Evolutionary conservation across 2,888 invertebrate genomes (phyloP), one percentile per base, ranked within the genome.

Genomic region (Timema cristinae): DNA sequence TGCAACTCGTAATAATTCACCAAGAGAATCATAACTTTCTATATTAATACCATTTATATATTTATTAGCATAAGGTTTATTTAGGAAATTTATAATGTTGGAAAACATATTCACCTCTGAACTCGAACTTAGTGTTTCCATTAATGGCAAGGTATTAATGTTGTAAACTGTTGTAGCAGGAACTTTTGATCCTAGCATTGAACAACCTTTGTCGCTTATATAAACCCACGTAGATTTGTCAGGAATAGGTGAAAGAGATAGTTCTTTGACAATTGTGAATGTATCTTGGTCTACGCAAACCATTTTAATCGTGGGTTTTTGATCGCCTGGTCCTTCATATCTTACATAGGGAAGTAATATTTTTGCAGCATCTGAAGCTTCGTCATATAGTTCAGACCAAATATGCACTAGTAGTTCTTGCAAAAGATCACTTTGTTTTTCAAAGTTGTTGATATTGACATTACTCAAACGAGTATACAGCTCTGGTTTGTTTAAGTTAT

Each of bases 391-490:
- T 59, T 68, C 47, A 48, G 69, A 10, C 72, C 69, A 72, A 10
- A 72, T 9, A 49, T 51, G 50, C 9, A 68, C 69, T 13, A 72
- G 16, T 50, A 72, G n/a, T 47, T 47, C 69, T 48, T 72, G 72
- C 10, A 72, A 13, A 9, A 72, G 56, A 48, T 69, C 66, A 13
- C 66, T 59, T 69, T 69, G 69, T 47, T 66, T 66, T 48, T 16
- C 59, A 47, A 56, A 72, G 10, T 63, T 52, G 32, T 61, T 50
- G 8, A 50, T 49, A 47, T 72, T 50, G 47, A 72, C 56, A 9
- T 16, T 16, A 13, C 50, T 13, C 8, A 72, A 48, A 9, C 59
- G 50, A 32, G n/a, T 56, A 6, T 52, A 48, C 10, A 68, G 49
- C 49, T 69, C 63, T 49, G 61, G 15, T 8, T 63, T 49, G n/a